A percentile compares a stretch with the other conserved stretches of the same genome.
phyloP scores from a whole-genome alignment of 2,797 vertebrate species.

The Mallotus villosus region DNA sequence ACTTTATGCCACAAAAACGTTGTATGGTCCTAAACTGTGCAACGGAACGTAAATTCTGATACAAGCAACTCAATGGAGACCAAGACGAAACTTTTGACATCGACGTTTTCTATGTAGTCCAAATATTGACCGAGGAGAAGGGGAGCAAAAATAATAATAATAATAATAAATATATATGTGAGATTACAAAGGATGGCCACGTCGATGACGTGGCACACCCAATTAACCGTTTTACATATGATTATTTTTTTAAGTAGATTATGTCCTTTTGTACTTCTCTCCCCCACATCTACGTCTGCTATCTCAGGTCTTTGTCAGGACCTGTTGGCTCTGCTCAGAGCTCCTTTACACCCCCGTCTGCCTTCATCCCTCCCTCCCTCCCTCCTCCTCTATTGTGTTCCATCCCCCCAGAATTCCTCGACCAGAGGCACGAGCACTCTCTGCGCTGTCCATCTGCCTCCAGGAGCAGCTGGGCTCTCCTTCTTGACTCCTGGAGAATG shows the following conservation, averaged over 20 bases:
- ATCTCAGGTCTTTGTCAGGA: conserved; percentile 30
- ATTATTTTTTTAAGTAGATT: background rate
- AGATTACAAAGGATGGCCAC: too few species aligned
- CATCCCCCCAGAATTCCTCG: conserved; percentile 41
- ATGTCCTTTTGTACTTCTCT: background rate
- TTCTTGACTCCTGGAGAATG: conserved; percentile 13
- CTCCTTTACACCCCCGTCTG: background rate
- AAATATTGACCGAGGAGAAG: too few species aligned
- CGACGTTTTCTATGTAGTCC: too few species aligned
- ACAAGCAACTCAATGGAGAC: too few species aligned
- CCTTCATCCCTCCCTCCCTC: conserved; percentile 18
- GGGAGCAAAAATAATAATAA: too few species aligned
- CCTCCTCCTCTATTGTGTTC: conserved; percentile 27
- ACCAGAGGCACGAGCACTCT: conserved; percentile 35
- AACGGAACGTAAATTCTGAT: too few species aligned
- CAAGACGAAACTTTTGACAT: too few species aligned
- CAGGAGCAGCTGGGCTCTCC: conserved; percentile 46
- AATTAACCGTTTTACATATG: too few species aligned
- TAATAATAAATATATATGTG: too few species aligned
- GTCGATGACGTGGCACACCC: too few species aligned
- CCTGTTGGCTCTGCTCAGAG: conserved; percentile 24
- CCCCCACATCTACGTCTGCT: conserved; percentile 11
- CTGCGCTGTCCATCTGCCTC: conserved; percentile 47
- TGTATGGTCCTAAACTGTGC: too few species aligned
- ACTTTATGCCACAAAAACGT: too few species aligned